Base-by-base conservation (phyloP, 2,888 invertebrate genomes). In the Disparrhopalites patrizii region DNA sequence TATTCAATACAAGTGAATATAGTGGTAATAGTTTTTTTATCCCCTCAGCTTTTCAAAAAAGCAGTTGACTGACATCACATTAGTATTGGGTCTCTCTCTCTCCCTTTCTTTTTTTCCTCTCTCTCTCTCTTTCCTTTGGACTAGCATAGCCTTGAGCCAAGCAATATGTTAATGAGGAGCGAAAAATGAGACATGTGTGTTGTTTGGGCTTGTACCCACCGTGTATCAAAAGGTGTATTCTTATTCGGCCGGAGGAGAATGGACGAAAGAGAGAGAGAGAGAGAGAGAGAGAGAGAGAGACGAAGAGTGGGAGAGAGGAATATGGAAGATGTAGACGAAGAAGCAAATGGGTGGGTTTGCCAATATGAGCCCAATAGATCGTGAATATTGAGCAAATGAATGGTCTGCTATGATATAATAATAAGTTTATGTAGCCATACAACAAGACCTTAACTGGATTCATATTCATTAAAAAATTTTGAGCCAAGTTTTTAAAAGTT, bases 371-470 rank as follows among this genome's bases (percentile, higher is more conserved):
- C 31, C 25, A 58, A 58, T 43, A 33, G 30, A 54, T 58, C 38
- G 33, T 43, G 28, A 33, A 50, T 60, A 50, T 47, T 47, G 60
- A 52, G 50, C 33, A 61, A 61, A 61, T 61, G 61, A 61, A 61
- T 61, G 50, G 61, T 61, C 50, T 61, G 52, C 43, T 60, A 50
- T 60, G 50, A 47, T 60, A 30, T 43, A 47, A 55, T 55, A 18
- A 33, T 33, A 47, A 23, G 33, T 55, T 33, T 55, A 55, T 33
- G 47, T 25, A 47, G 47, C 25, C 47, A 20, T 47, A 47, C 20
- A 20, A n/a, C n/a, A 20, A 54, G 28, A 28, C 54, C 30, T 54
- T 30, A 20, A 55, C 20, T 31, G 55, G 36, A 36, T 55, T 55
- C 55, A 55, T 55, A 55, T 55, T 55, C 55, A 55, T 55, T 55